Percentiles rank a stretch among this genome's conserved stretches.
These are phyloP conservation scores for Philaethria dido DNA, from an alignment of 2,888 invertebrate genomes.

Conservation along the genomic window DNA sequence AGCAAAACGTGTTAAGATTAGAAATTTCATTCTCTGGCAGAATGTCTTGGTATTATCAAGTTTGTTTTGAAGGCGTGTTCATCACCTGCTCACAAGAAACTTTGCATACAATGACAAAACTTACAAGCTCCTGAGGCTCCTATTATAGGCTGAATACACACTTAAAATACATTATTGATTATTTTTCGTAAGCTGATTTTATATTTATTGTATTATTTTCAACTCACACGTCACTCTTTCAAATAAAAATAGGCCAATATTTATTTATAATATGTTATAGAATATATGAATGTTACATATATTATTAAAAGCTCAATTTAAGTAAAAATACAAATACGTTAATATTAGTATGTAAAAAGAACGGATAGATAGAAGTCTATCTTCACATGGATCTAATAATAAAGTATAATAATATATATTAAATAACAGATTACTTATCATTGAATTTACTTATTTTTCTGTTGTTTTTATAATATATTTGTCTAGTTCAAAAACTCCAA, in stretches of 20 bases:
- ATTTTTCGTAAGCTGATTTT: conserved; percentile 29
- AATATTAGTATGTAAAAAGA: too few species aligned
- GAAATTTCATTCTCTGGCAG: conserved; percentile 32
- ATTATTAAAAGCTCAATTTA: not conserved
- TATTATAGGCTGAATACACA: conserved; percentile 47
- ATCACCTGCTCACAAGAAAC: conserved; percentile 61
- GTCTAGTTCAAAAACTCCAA: too few species aligned
- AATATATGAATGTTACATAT: not conserved
- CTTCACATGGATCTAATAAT: too few species aligned
- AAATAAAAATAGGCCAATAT: conserved; percentile 9
- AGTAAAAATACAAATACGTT: too few species aligned
- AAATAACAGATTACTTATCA: too few species aligned
- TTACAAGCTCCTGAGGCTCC: conserved; percentile 60
- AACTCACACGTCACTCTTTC: conserved; percentile 8
- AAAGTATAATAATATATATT: too few species aligned
- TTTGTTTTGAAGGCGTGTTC: conserved; percentile 48
- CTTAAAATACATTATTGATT: conserved; percentile 39
- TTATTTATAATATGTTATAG: not conserved
- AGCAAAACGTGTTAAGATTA: conserved; percentile 32
- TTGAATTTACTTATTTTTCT: too few species aligned
- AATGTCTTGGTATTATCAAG: conserved; percentile 23
- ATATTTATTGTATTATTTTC: conserved; percentile 24
- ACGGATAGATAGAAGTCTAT: too few species aligned
- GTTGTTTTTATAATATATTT: too few species aligned
- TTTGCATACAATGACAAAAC: conserved; percentile 79